Conservation (phyloP, 92 coral and sea anemone species). For the Umimayanthus chanpuru region DNA sequence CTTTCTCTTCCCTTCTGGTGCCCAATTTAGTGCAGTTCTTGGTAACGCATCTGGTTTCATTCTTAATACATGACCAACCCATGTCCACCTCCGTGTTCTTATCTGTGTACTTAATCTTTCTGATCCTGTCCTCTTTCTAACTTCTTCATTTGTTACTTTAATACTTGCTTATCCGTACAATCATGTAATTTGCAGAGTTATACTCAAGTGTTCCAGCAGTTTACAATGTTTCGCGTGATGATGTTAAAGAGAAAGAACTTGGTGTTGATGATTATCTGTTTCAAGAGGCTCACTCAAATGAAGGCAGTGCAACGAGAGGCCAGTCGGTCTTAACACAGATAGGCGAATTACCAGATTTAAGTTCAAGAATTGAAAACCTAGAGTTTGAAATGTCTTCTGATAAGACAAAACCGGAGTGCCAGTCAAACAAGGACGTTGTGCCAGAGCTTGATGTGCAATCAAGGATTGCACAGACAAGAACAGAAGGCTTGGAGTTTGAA, state of each 20-base stretch:
- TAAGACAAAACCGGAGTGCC: not conserved
- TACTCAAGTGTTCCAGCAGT: not conserved
- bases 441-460: not conserved
- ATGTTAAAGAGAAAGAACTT: not conserved
- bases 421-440: not conserved
- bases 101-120: too few species aligned
- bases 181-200: not conserved
- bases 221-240: not conserved
- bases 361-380: not conserved
- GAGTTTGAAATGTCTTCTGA: not conserved
- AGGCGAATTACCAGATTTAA: not conserved
- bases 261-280: not conserved
- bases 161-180: too few species aligned
- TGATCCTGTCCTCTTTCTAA: too few species aligned
- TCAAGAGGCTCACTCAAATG: not conserved
- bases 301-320: not conserved
- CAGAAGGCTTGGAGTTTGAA: not conserved
- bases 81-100: too few species aligned
- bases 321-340: not conserved
- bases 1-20: too few species aligned
- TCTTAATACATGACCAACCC: too few species aligned
- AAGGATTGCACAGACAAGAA: not conserved
- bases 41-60: too few species aligned
- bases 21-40: too few species aligned
- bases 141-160: too few species aligned